Base-by-base conservation (phyloP, 2,888 invertebrate genomes). In the Idaea aversata region DNA sequence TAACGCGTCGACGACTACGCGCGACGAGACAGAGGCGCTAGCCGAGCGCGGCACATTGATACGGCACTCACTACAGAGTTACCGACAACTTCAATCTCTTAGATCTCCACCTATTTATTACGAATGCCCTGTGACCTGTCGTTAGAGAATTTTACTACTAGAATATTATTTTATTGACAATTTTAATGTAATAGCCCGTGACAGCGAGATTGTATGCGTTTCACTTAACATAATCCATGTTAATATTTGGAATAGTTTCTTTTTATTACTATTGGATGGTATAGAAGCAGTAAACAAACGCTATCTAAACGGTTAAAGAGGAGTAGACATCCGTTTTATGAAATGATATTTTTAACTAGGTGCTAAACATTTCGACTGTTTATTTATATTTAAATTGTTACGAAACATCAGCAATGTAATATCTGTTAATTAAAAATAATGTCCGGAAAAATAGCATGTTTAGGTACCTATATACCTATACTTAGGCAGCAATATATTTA, bases 1-100 rank as follows among this genome's bases (percentile, higher is more conserved):
- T 87, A 87, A 79, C 82, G 76, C 72, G 72, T 77, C 75, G 78
- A 77, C 75, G 75, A 47, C 3, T 2, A 47, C 47, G 47, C 25
- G 13, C 74, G 34, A 66, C 67, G 72, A 65, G 75, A 75, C 78
- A 74, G 75, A 76, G 79, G 74, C 73, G 77, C 25, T n/a, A 5
- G 10, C 34, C 59, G 59, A 59, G 15, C 15, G 57, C 57, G 6
- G 15, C 15, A n/a, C 15, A n/a, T 58, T 15, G 15, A 15, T 58
- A 58, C 15, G 58, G 58, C 58, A n/a, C 58, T 16, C 58, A n/a
- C 25, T 25, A 25, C 25, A 3, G 3, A 25, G 25, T 25, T 25
- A 25, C 25, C 25, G 25, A 25, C 25, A 25, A 25, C 25, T 25
- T 25, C 47, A 13, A 47, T 47, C 47, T 47, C 6, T 47, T 10